phyloP scores from a whole-genome alignment of 2,888 invertebrate genomes.

The Adela reaumurella region DNA sequence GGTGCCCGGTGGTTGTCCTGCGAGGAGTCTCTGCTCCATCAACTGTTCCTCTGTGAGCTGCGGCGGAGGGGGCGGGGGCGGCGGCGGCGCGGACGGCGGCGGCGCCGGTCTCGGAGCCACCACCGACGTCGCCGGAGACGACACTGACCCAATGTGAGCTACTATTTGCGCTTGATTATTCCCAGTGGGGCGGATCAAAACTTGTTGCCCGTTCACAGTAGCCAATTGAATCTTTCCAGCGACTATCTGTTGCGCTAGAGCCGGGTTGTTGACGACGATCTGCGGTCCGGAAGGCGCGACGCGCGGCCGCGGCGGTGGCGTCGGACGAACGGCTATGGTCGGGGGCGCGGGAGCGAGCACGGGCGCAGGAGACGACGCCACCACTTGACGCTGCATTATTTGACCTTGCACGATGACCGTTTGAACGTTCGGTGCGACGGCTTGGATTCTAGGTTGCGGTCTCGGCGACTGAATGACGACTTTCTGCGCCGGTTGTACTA shows the following conservation, averaged over 20 bases:
- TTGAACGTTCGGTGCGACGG: conserved; percentile 31
- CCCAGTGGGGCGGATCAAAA: conserved; percentile 73
- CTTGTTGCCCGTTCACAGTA: conserved; percentile 82
- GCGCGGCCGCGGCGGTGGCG: conserved; percentile 25
- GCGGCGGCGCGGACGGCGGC: conserved; percentile 11
- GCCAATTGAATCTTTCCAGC: conserved; percentile 81
- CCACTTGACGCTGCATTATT: conserved; percentile 14
- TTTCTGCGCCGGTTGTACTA: conserved; percentile 30
- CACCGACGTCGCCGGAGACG: conserved; percentile 20
- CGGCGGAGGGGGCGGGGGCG: conserved; percentile 15
- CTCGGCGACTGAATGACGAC: conserved; percentile 17
- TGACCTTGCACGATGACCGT: conserved; percentile 32
- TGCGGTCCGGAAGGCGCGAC: conserved; percentile 52
- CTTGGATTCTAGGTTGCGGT: conserved; percentile 12
- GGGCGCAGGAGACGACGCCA: conserved; percentile 15
- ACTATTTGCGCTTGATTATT: conserved; percentile 78
- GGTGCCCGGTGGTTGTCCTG: conserved; percentile 81
- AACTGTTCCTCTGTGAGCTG: conserved; percentile 45
- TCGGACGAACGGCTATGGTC: conserved; percentile 16
- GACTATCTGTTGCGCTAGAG: conserved; percentile 75
- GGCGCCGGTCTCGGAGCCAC: conserved; percentile 15
- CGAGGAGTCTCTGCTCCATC: conserved; percentile 69
- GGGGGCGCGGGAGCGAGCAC: conserved; percentile 18
- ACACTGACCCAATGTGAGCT: conserved; percentile 63
- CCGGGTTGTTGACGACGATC: conserved; percentile 74